Percentiles rank a stretch among this genome's conserved stretches.
Conservation (phyloP, 2,888 invertebrate species). For the Carabus problematicus region DNA sequence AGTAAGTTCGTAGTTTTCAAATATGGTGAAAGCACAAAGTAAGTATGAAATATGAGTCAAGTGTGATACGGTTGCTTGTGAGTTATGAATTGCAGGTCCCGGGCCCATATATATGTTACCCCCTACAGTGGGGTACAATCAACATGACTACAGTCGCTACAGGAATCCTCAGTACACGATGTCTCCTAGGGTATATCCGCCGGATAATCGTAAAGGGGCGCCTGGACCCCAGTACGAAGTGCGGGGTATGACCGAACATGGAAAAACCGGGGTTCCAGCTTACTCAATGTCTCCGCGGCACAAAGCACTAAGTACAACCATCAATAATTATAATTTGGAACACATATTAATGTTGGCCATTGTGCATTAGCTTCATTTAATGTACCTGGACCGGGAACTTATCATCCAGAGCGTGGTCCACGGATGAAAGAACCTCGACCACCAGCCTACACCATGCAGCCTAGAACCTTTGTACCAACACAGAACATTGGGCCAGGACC, state of each 20-base stretch:
- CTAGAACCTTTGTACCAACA: constrained; percentile 54
- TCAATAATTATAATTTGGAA: constrained; percentile 41
- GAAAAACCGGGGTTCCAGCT: constrained; percentile 62
- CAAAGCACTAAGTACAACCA: constrained; percentile 39
- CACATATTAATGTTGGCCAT: neutral
- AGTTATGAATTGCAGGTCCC: constrained; percentile 62
- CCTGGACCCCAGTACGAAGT: constrained; percentile 63
- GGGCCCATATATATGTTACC: constrained; percentile 72
- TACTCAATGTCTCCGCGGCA: constrained; percentile 53
- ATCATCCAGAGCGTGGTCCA: constrained; percentile 66
- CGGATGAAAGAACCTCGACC: constrained; percentile 64
- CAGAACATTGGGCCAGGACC: constrained; percentile 64
- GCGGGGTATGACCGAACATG: constrained; percentile 60
- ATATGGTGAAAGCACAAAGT: constrained; percentile 14
- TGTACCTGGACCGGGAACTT: constrained; percentile 71
- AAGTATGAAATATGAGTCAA: neutral
- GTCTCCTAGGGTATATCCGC: constrained; percentile 57
- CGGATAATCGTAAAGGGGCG: constrained; percentile 49
- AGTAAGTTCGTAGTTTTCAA: neutral
- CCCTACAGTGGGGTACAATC: constrained; percentile 66
- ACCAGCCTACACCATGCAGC: constrained; percentile 67
- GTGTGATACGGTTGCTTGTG: neutral
- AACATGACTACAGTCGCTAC: constrained; percentile 68
- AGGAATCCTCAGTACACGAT: constrained; percentile 72
- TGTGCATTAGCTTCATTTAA: constrained; percentile 50